Base-by-base conservation (phyloP, 2,113 vertebrate genomes). In the Corythoichthys haematopterus region DNA sequence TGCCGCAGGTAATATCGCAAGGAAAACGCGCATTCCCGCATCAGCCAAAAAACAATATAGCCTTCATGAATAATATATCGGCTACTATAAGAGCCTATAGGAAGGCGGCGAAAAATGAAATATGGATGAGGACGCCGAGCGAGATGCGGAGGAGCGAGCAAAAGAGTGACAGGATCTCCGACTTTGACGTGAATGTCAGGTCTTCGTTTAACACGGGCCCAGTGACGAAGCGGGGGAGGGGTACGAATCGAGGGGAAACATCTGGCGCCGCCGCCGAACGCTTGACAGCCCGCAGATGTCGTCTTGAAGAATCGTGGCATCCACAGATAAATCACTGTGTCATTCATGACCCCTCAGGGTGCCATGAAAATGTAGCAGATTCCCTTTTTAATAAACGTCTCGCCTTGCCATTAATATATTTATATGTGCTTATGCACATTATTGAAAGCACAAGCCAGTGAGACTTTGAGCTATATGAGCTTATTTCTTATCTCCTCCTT, bases 391-490 rank as follows among this genome's bases (percentile, higher is more conserved):
- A 85, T 81, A 84, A 84, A 85, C 78, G 80, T 70, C 70, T 62
- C 35, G 68, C 59, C 80, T 80, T 35, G 36, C 77, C 78, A 73
- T 86, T 82, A 82, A 87, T 84, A 83, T 80, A 86, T 90, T 85
- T 80, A 83, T 87, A 84, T 85, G 77, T 79, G 78, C 80, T 80
- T 72, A 77, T 76, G 74, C 76, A 65, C 80, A 75, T 82, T 72
- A 76, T 78, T 86, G 80, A 80, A 85, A 85, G 70, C 81, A 77
- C 80, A 80, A 43, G 85, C 83, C 85, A 74, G 66, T 67, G 85
- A 89, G 82, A 88, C 88, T n/a, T n/a, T 88, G 78, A 84, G 86
- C 87, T 86, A 85, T 88, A 87, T 80, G 77, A 87, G 87, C 89
- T 91, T 89, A 89, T 84, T 85, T 76, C 83, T 86, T 85, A 87